Evolutionary conservation across 2,113 vertebrate genomes (phyloP).

Genomic region (Colinus virginianus): DNA sequence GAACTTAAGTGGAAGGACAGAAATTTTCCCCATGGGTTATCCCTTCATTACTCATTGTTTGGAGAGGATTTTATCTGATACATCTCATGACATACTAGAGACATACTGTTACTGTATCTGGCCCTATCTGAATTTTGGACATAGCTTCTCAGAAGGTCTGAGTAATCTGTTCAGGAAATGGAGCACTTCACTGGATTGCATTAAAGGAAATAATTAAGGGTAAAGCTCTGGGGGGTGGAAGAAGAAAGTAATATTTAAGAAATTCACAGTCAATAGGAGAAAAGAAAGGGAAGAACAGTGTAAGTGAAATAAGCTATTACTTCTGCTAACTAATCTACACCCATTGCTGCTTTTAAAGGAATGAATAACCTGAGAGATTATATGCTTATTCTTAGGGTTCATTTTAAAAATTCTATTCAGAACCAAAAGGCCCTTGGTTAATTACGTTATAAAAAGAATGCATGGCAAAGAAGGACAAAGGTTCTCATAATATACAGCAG

Average conservation of each 20-base stretch:
- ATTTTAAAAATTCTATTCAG: neutral
- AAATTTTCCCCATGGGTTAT: neutral
- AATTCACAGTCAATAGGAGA: neutral
- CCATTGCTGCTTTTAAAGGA: neutral
- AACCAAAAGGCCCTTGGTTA: neutral
- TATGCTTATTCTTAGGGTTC: neutral
- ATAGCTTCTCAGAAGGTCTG: neutral
- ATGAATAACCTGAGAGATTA: neutral
- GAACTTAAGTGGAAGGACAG: neutral
- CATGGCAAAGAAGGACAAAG: conserved; percentile 5
- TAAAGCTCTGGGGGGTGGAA: fast-evolving
- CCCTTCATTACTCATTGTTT: neutral
- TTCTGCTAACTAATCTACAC: neutral
- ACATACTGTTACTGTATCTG: neutral
- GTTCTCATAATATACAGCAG: conserved; percentile 30
- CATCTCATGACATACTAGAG: neutral
- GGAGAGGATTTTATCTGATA: neutral
- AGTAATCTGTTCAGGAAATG: neutral
- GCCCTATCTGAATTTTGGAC: neutral
- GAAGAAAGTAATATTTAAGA: neutral
- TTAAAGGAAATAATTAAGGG: neutral
- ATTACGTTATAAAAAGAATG: neutral
- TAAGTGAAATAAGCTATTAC: neutral
- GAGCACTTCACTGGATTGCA: neutral
- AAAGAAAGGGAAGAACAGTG: neutral